Conservation (phyloP, 2,888 invertebrate species). For the Melanchra persicariae region DNA sequence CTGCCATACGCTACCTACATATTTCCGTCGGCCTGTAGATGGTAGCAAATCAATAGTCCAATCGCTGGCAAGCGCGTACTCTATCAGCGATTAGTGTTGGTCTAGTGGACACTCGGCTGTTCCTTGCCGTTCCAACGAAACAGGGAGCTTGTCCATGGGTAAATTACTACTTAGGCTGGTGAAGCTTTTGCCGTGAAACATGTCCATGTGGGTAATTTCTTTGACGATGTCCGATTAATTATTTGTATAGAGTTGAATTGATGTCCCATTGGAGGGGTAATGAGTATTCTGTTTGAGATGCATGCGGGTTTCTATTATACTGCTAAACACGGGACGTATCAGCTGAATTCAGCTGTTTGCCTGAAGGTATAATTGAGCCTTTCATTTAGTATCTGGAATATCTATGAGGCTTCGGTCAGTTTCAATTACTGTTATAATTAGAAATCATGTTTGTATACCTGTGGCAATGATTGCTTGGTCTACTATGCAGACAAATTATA, state of each 20-base stretch:
- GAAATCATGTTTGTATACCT: background rate
- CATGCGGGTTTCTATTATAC: constrained; percentile 22
- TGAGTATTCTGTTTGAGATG: constrained; percentile 27
- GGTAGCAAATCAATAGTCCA: constrained; percentile 85
- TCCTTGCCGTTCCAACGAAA: constrained; percentile 78
- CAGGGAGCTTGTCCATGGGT: constrained; percentile 72
- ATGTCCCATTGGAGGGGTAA: constrained; percentile 22
- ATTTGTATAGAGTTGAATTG: constrained; percentile 25
- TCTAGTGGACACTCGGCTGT: constrained; percentile 84
- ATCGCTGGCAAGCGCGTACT: constrained; percentile 87
- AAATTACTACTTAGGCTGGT: constrained; percentile 74
- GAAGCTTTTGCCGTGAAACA: constrained; percentile 60
- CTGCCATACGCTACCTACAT: constrained; percentile 57
- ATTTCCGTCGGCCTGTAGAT: constrained; percentile 67
- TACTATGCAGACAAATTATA: background rate
- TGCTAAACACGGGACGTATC: background rate
- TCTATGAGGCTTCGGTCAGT: background rate
- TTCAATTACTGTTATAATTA: background rate
- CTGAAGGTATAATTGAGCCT: background rate
- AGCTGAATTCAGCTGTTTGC: background rate
- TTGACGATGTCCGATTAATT: constrained; percentile 33
- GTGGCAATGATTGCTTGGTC: background rate
- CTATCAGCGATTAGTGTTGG: constrained; percentile 90
- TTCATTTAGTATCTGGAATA: background rate
- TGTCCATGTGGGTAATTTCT: constrained; percentile 39